These are phyloP conservation scores for Dasyprocta punctata DNA, from an alignment of 2,113 vertebrate species.

Conservation along the genomic window DNA sequence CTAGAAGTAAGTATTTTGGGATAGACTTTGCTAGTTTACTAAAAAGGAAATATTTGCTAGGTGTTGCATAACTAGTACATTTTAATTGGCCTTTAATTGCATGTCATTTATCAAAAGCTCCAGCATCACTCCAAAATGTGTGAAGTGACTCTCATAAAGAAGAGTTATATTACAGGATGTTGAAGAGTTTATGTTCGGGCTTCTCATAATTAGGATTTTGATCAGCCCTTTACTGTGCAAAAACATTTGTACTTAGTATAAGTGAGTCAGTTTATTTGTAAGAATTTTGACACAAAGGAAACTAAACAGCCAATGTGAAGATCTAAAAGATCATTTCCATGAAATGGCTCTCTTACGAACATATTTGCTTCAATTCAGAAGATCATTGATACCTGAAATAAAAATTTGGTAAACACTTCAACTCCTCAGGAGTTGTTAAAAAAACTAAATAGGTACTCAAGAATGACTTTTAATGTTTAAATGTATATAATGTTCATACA, in stretches of 20 bases:
- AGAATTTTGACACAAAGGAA: neutral
- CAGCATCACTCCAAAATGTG: neutral
- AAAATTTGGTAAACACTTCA: conserved; percentile 33
- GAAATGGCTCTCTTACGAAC: neutral
- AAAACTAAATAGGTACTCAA: neutral
- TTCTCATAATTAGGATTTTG: neutral
- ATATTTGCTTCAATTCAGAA: neutral
- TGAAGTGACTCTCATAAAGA: neutral
- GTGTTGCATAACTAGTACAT: neutral
- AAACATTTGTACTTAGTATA: neutral
- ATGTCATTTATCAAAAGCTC: neutral
- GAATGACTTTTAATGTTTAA: neutral
- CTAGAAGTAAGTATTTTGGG: neutral
- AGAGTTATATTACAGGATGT: neutral
- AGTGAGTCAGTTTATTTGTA: neutral
- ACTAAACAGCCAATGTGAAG: neutral
- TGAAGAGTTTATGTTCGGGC: neutral
- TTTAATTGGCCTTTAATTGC: conserved; percentile 6
- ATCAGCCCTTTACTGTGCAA: neutral
- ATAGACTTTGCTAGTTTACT: neutral
- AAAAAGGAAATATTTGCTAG: neutral
- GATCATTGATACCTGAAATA: neutral
- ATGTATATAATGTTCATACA: neutral
- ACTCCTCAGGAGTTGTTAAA: neutral
- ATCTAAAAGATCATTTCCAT: neutral